These are phyloP conservation scores for Heterocephalus glaber DNA, from an alignment of 2,113 vertebrate genomes.

Conservation along the genomic window DNA sequence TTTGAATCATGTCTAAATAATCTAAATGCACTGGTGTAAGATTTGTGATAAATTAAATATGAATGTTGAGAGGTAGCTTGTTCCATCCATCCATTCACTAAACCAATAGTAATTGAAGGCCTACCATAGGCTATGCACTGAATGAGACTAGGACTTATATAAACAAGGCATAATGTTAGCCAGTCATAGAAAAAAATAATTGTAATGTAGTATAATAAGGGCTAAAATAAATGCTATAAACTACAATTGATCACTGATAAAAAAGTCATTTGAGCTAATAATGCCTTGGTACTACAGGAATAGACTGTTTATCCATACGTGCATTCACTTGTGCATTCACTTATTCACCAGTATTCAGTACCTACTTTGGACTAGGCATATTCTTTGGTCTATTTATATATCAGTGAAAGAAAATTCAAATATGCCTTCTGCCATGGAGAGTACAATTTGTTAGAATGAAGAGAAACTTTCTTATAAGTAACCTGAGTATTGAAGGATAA, in stretches of 20 bases:
- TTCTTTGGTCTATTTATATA: not conserved
- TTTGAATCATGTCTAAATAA: constrained; percentile 59
- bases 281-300: not conserved
- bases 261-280: not conserved
- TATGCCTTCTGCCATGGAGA: not conserved
- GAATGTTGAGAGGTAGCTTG: constrained; percentile 11
- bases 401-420: not conserved
- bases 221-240: constrained; percentile 12
- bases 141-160: not conserved
- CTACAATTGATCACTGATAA: not conserved
- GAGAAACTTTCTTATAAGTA: not conserved
- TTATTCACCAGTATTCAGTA: not conserved
- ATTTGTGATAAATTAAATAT: constrained; percentile 43
- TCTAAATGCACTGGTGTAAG: constrained; percentile 18
- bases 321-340: not conserved
- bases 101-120: not conserved
- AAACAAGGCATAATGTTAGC: not conserved
- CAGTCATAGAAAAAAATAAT: not conserved
- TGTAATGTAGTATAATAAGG: not conserved
- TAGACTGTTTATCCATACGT: not conserved
- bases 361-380: not conserved
- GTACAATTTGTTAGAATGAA: not conserved
- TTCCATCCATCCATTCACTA: constrained; percentile 2
- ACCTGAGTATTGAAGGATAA: not conserved
- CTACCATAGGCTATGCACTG: not conserved